Evolutionary conservation across 2,113 vertebrate genomes (phyloP).

Genomic region (Anguilla japonica): DNA sequence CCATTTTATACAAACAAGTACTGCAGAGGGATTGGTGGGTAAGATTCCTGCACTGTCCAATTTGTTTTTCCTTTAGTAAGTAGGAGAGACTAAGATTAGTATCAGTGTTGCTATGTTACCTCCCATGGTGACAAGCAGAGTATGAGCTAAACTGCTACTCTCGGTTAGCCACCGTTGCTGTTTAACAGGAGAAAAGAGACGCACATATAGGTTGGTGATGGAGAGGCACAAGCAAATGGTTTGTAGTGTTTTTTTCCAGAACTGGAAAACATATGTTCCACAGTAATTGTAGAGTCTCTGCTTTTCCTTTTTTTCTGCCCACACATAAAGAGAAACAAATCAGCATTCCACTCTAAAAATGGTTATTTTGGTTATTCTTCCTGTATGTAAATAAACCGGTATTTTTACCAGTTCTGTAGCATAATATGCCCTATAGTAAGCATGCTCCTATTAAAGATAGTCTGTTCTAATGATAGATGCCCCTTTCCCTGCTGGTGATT

Average conservation of each 20-base stretch:
- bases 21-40: not conserved
- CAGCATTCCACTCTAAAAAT: not conserved
- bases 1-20: not conserved
- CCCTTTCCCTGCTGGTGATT: not conserved
- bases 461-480: not conserved
- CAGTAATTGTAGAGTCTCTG: not conserved
- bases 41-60: slow-evolving; percentile 1
- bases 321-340: not conserved
- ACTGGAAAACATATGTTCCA: not conserved
- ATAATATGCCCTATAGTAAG: not conserved
- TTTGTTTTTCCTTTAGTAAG: not conserved
- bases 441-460: not conserved
- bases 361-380: not conserved
- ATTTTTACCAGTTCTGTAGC: not conserved
- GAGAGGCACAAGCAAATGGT: not conserved
- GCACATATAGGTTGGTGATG: not conserved
- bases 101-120: slow-evolving; percentile 2
- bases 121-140: not conserved
- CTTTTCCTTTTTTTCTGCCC: not conserved
- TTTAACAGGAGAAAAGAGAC: not conserved
- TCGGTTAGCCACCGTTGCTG: not conserved
- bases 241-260: not conserved
- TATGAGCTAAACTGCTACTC: not conserved
- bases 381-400: not conserved
- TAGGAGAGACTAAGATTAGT: not conserved